Percentiles rank a stretch among this genome's conserved stretches.
These are phyloP conservation scores for Poecilobothrus nobilitatus DNA, from an alignment of 2,888 invertebrate species.

Conservation along the genomic window DNA sequence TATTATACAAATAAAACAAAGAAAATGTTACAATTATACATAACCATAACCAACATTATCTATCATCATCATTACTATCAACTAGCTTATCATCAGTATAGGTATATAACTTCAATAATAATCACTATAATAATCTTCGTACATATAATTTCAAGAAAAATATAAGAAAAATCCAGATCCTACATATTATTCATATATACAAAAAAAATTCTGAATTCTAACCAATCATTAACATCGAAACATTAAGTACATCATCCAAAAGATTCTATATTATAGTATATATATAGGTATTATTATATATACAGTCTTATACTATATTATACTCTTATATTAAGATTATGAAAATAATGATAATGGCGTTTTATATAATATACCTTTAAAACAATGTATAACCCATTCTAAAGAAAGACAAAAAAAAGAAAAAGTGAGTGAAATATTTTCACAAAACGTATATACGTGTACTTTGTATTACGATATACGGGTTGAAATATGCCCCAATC, in stretches of 20 bases:
- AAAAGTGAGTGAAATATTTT: too few relatives aligned
- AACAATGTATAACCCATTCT: neutral
- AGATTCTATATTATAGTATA: neutral
- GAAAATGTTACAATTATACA: too few relatives aligned
- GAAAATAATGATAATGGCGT: neutral
- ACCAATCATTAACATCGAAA: conserved; percentile 1
- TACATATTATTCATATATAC: too few relatives aligned
- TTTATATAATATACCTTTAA: neutral
- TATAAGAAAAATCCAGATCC: too few relatives aligned
- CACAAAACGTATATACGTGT: too few relatives aligned
- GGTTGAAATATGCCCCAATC: neutral
- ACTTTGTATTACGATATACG: neutral
- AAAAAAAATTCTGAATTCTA: neutral
- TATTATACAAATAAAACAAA: too few relatives aligned
- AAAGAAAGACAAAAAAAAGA: neutral
- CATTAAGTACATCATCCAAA: neutral
- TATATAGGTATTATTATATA: neutral
- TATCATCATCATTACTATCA: too few relatives aligned
- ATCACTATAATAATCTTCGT: too few relatives aligned
- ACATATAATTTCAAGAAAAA: too few relatives aligned
- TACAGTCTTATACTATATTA: neutral
- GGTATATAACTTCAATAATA: too few relatives aligned
- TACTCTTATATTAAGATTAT: neutral
- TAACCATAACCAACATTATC: too few relatives aligned
- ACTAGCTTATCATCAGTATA: too few relatives aligned